Percentiles rank a stretch among this genome's conserved stretches.
These are phyloP conservation scores for Ormia ochracea DNA, from an alignment of 2,888 invertebrate species.

Conservation along the genomic window DNA sequence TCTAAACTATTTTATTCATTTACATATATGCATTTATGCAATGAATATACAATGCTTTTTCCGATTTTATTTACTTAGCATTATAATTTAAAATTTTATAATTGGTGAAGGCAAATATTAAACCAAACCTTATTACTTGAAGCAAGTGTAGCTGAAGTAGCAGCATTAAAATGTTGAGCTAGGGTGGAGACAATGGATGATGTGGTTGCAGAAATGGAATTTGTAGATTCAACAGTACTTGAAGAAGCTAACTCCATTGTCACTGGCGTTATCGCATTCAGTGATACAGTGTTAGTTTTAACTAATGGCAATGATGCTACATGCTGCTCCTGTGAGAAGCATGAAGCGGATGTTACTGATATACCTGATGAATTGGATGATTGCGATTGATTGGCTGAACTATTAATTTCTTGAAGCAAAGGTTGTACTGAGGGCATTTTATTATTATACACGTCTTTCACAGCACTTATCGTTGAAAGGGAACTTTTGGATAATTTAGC, in stretches of 20 bases:
- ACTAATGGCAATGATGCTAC: slow-evolving; percentile 64
- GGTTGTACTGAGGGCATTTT: slow-evolving; percentile 66
- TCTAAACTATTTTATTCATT: too few species aligned
- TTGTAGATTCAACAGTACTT: slow-evolving; percentile 65
- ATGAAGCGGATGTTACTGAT: slow-evolving; percentile 66
- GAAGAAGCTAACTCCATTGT: slow-evolving; percentile 59
- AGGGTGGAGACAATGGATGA: slow-evolving; percentile 71
- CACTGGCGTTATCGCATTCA: slow-evolving; percentile 16
- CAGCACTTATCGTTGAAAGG: slow-evolving; percentile 63
- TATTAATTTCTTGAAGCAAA: slow-evolving; percentile 60
- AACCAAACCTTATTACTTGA: slow-evolving; percentile 73
- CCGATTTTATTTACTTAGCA: slow-evolving; percentile 6
- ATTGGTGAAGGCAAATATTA: slow-evolving; percentile 15
- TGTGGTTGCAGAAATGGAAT: slow-evolving; percentile 66
- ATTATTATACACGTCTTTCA: slow-evolving; percentile 60
- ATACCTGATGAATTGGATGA: slow-evolving; percentile 66
- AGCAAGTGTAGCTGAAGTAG: slow-evolving; percentile 68
- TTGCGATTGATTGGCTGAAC: slow-evolving; percentile 56
- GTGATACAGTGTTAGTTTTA: slow-evolving; percentile 31
- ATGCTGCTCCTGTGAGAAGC: slow-evolving; percentile 58
- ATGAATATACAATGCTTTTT: too few species aligned
- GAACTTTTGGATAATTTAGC: slow-evolving; percentile 69
- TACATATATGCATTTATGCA: too few species aligned
- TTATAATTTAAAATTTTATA: slow-evolving; percentile 1
- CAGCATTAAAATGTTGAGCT: slow-evolving; percentile 72